Conservation (phyloP, 2,888 invertebrate genomes). For the Dermolepida albohirtum region DNA sequence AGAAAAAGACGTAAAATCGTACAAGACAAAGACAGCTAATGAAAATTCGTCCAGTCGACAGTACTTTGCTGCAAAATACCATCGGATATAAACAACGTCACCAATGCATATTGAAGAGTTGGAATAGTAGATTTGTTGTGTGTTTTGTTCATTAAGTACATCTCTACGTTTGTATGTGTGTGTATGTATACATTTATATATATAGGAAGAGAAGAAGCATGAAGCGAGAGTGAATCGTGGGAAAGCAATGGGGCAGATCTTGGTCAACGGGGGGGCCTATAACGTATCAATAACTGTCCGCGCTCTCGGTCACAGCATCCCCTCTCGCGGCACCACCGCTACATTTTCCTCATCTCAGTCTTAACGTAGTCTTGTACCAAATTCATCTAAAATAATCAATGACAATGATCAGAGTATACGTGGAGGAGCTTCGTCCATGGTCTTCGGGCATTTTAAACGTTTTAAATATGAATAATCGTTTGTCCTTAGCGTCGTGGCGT, state of each 20-base stretch:
- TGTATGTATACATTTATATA: conserved; percentile 6
- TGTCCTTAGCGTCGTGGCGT: conserved; percentile 29
- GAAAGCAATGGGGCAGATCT: conserved; percentile 54
- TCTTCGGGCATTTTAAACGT: conserved; percentile 2
- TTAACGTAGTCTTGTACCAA: conserved; percentile 27
- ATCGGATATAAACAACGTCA: background rate
- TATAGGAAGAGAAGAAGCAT: conserved; percentile 13
- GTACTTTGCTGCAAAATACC: background rate
- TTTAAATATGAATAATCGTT: conserved; percentile 32
- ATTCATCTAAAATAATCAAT: conserved; percentile 38
- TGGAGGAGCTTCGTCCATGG: background rate
- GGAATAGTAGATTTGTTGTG: no score
- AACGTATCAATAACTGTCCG: conserved; percentile 57
- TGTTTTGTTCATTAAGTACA: background rate
- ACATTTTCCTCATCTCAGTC: background rate
- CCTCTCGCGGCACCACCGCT: conserved; percentile 35
- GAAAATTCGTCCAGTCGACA: background rate
- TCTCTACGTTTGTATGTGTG: background rate
- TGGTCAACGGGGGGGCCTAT: conserved; percentile 53
- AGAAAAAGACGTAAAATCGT: conserved; percentile 2
- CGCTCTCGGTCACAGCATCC: conserved; percentile 42
- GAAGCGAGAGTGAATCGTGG: conserved; percentile 50
- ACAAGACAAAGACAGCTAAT: conserved; percentile 2
- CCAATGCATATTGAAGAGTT: conserved; percentile 4
- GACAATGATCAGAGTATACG: conserved; percentile 25